These are phyloP conservation scores for Noctua comes DNA, from an alignment of 2,888 invertebrate species.

Conservation along the genomic window DNA sequence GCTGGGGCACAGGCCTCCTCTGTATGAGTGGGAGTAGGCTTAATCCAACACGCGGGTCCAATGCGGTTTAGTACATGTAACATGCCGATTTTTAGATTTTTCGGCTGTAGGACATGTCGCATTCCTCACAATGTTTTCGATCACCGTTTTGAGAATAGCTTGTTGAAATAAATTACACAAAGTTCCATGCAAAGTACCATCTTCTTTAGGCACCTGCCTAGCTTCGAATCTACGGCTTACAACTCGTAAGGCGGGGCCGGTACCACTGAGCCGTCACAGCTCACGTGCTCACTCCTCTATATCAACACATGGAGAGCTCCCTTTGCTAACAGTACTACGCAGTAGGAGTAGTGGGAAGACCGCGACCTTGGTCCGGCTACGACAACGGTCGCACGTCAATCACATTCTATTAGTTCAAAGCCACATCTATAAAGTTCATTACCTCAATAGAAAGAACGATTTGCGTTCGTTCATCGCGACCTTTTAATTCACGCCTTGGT, in stretches of 20 bases:
- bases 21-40: neutral
- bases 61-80: neutral
- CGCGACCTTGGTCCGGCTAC: conserved; percentile 79
- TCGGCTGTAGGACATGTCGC: too few relatives aligned
- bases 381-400: conserved; percentile 85
- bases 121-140: neutral
- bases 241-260: neutral
- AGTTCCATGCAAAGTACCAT: neutral
- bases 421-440: conserved; percentile 87
- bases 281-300: conserved; percentile 23
- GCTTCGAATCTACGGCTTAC: neutral
- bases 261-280: neutral
- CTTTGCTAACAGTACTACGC: conserved; percentile 52
- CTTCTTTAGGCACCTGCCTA: neutral
- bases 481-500: conserved; percentile 69
- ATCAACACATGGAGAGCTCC: conserved; percentile 24
- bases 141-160: neutral
- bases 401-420: conserved; percentile 87
- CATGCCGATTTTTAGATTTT: neutral
- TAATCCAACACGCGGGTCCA: neutral
- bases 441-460: conserved; percentile 80
- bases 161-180: neutral
- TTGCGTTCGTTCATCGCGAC: conserved; percentile 74
- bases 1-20: neutral
- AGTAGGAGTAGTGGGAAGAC: conserved; percentile 72